Conservation (phyloP, 2,113 vertebrate species). For the Orthonyx spaldingii region DNA sequence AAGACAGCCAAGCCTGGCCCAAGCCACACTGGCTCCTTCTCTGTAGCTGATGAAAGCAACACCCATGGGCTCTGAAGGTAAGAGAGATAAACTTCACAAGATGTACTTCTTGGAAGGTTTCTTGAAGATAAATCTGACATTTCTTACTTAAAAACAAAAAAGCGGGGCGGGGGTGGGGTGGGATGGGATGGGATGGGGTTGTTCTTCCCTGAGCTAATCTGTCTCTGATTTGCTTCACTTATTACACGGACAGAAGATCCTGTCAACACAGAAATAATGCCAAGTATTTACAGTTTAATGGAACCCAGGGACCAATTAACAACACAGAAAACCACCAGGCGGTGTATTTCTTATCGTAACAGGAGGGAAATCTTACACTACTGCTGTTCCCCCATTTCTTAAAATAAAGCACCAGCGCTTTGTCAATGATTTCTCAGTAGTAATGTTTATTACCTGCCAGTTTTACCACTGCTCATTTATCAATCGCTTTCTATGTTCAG, state of each 20-base stretch:
- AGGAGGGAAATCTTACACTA: neutral
- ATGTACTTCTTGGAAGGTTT: neutral
- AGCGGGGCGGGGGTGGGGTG: too few species aligned
- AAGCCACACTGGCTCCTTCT: neutral
- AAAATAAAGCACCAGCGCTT: neutral
- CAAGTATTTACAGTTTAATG: conserved; percentile 42
- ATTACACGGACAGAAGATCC: neutral
- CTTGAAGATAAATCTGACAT: neutral
- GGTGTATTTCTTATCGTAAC: neutral
- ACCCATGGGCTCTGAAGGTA: neutral
- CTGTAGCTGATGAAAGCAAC: neutral
- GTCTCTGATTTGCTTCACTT: conserved; percentile 32
- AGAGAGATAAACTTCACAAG: neutral
- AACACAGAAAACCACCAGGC: conserved; percentile 3
- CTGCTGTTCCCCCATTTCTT: neutral
- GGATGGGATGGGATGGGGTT: neutral
- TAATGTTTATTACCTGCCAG: conserved; percentile 61
- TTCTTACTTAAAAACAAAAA: neutral
- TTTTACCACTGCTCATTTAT: neutral
- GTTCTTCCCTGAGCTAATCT: neutral
- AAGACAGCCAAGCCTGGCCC: neutral
- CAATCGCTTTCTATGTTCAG: neutral
- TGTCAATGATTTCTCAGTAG: conserved; percentile 34
- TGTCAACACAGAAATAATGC: conserved; percentile 40
- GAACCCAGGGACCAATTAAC: conserved; percentile 60